These are phyloP conservation scores for Spea hammondii DNA, from an alignment of 2,797 vertebrate genomes.

Conservation along the genomic window DNA sequence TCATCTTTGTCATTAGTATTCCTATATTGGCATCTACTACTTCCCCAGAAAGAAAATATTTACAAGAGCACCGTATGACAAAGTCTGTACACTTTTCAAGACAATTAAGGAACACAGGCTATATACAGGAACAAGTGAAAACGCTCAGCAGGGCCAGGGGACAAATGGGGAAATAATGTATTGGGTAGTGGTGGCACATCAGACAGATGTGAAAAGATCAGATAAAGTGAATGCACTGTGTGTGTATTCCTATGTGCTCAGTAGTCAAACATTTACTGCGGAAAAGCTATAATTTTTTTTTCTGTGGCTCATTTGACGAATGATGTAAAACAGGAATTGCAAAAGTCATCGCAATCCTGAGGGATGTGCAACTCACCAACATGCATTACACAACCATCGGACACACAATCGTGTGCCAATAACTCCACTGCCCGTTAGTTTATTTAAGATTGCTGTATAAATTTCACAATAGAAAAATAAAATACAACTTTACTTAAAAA, in stretches of 20 bases:
- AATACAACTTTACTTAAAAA: constrained; percentile 10
- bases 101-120: constrained; percentile 59
- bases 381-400: neutral
- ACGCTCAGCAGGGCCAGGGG: constrained; percentile 56
- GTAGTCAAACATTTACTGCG: neutral
- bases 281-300: constrained; percentile 1
- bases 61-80: constrained; percentile 72
- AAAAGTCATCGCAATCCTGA: neutral
- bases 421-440: neutral
- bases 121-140: constrained; percentile 64
- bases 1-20: constrained; percentile 76
- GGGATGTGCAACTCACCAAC: neutral
- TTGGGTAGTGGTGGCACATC: constrained; percentile 58
- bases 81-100: constrained; percentile 69
- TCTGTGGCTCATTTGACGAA: neutral
- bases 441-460: neutral
- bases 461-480: constrained; percentile 42
- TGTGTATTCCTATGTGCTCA: neutral
- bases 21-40: constrained; percentile 70
- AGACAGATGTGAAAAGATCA: constrained; percentile 14
- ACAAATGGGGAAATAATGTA: constrained; percentile 49
- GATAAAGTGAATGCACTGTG: neutral
- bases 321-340: neutral
- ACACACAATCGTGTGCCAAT: neutral
- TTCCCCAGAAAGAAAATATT: constrained; percentile 70